Evolutionary conservation across 2,888 invertebrate species (phyloP), one percentile per base, ranked within the genome.

Genomic region (Agapetus fuscipes): DNA sequence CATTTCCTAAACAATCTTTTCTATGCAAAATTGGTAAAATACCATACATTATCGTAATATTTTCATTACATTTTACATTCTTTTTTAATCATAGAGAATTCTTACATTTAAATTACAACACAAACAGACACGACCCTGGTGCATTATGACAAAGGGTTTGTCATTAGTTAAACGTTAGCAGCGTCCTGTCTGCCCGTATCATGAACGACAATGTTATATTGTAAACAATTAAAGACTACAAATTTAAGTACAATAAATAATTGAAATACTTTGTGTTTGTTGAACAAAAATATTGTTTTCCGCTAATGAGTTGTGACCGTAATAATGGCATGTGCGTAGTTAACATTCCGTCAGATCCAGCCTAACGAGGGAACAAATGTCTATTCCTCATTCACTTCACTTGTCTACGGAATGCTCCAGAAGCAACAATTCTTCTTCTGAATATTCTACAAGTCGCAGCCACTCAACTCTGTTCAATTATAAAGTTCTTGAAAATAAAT

Each of bases 11-110:
- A n/a, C n/a, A 6, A n/a, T 4, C 11, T 34, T 34, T 6, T 29
- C 39, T 39, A n/a, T n/a, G n/a, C n/a, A n/a, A n/a, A n/a, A n/a
- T 38, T 67, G 68, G 68, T 69, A 69, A 69, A 70, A 66, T 70
- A 71, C 69, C 70, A 70, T 71, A 72, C 70, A 62, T 62, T 55
- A 69, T 70, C 65, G 68, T 71, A 69, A 68, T 67, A 54, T 59
- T 17, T 45, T 45, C 56, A 69, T 71, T 70, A 71, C 67, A 66
- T 59, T 62, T 63, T 64, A 62, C 61, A 40, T 43, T 46, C n/a
- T n/a, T 40, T 24, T 27, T 27, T 39, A 34, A 17, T 17, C 12
- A n/a, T 39, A 14, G 17, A n/a, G 15, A 13, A 40, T 38, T 46
- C 31, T 42, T 2, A 2, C 7, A n/a, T 11, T 3, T 17, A 17